Base-by-base conservation (phyloP, 2,888 invertebrate genomes). In the Pteria penguin region DNA sequence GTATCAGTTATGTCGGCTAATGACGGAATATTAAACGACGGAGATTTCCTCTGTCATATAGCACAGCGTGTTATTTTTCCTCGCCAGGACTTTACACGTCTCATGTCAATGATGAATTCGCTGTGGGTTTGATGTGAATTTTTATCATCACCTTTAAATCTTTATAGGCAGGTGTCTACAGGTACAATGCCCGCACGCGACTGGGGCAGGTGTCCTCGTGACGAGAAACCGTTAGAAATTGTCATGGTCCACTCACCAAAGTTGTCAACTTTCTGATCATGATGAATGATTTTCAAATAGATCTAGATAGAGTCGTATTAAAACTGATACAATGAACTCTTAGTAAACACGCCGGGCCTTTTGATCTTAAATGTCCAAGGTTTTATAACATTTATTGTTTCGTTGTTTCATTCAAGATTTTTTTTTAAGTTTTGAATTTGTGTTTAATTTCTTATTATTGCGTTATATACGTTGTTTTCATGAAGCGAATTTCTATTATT, bases 81-180 rank as follows among this genome's bases (percentile, higher is more conserved):
- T n/a, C n/a, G n/a, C n/a, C n/a, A n/a, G 18, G 18, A 45, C 18
- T 18, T 45, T 45, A 45, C 45, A 45, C 11, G 45, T 45, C 45
- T 45, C 11, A 14, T 14, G 45, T 45, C 45, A 57, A 32, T n/a
- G 68, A 57, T 57, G 26, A 57, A 68, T 24, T 57, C n/a, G n/a
- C 33, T 68, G 57, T 68, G 57, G 22, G 31, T 60, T 60, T 60
- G 45, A 45, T 45, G 11, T 45, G 45, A 45, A 45, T 45, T 57
- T 27, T 67, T 57, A 68, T 68, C 52, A 57, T 68, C 68, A 68
- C 68, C 55, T 68, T 68, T 54, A 52, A 45, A 57, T 45, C 61
- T 70, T 70, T 70, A 70, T 70, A 58, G 70, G 70, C 70, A 70
- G 70, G 70, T 70, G 70, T 58, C 27, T 29, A 33, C 75, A 75